These are phyloP conservation scores for Dryococelus australis DNA, from an alignment of 2,888 invertebrate genomes.

Conservation along the genomic window DNA sequence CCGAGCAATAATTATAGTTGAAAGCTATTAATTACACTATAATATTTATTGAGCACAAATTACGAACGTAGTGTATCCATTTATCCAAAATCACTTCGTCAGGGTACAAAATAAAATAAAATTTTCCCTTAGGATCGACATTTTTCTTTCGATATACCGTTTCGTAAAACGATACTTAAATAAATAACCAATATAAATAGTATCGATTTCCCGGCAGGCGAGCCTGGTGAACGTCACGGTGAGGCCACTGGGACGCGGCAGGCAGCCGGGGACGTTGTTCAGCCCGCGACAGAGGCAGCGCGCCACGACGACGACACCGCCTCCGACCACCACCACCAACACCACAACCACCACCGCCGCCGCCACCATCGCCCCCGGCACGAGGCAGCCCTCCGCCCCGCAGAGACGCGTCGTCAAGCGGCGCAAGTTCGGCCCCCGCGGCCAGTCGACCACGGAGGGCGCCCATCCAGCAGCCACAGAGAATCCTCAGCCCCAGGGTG, in stretches of 20 bases:
- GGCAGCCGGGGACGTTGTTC: slow-evolving; percentile 25
- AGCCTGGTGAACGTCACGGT: not conserved
- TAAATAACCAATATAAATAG: no score
- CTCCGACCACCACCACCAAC: slow-evolving; percentile 25
- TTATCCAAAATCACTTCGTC: no score
- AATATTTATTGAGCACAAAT: no score
- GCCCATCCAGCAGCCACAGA: not conserved
- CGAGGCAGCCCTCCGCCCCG: slow-evolving; percentile 26
- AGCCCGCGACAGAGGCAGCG: slow-evolving; percentile 30
- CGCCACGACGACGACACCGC: slow-evolving; percentile 42
- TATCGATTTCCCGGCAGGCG: not conserved
- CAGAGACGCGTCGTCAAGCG: slow-evolving; percentile 17
- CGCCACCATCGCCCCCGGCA: slow-evolving; percentile 26
- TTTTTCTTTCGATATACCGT: no score
- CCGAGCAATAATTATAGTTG: no score
- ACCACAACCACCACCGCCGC: slow-evolving; percentile 42
- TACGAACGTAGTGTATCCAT: no score
- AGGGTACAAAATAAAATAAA: no score
- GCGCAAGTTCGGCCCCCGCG: slow-evolving; percentile 29
- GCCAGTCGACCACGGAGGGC: slow-evolving; percentile 22
- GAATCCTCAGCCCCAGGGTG: not conserved
- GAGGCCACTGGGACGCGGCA: not conserved
- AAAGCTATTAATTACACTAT: no score
- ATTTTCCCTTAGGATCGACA: no score
- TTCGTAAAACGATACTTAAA: no score